Percentiles rank a stretch among this genome's conserved stretches.
These are phyloP conservation scores for Plestiodon gilberti DNA, from an alignment of 2,113 vertebrate species.

Conservation along the genomic window DNA sequence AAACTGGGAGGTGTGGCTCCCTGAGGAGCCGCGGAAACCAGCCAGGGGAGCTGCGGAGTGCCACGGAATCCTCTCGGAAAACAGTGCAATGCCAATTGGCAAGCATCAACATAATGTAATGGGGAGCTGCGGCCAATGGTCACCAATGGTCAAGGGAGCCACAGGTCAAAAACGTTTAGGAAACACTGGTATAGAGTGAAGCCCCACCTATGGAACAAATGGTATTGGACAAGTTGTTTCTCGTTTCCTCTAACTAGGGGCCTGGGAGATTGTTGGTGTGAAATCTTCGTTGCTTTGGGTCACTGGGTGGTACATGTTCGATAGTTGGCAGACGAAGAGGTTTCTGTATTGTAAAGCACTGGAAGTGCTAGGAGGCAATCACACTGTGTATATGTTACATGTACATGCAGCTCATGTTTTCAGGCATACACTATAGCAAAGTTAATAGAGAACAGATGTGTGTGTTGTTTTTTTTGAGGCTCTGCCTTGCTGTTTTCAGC, in stretches of 20 bases:
- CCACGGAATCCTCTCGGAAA: too few relatives aligned
- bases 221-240: background rate
- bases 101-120: too few relatives aligned
- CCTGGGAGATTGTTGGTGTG: background rate
- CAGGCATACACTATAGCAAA: background rate
- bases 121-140: too few relatives aligned
- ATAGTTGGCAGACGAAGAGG: background rate
- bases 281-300: background rate
- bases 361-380: background rate
- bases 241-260: background rate
- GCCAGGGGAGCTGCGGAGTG: too few relatives aligned
- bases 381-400: background rate
- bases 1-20: too few relatives aligned
- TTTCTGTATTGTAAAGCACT: background rate
- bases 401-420: background rate
- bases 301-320: background rate
- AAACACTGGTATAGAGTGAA: too few relatives aligned
- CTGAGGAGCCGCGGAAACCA: too few relatives aligned
- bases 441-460: slow-evolving; percentile 15
- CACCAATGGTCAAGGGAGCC: too few relatives aligned
- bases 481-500: background rate
- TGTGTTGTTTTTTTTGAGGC: background rate
- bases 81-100: too few relatives aligned
- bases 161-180: too few relatives aligned
- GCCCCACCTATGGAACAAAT: background rate